Evolutionary conservation across 2,888 invertebrate genomes (phyloP), one percentile per base, ranked within the genome.

Genomic region (Sipha maydis): DNA sequence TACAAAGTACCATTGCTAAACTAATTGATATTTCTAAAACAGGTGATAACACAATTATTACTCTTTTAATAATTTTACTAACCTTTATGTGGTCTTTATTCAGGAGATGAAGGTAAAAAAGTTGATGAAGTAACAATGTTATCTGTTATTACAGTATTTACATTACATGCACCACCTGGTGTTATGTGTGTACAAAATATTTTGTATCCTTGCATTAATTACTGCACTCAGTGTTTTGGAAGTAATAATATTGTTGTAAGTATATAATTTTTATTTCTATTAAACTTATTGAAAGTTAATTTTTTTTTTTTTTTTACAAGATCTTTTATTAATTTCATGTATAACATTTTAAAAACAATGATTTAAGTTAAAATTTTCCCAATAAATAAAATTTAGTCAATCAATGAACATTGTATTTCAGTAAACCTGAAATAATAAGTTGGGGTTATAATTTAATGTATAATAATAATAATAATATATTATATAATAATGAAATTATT

Each of bases 121-220:
- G 94, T 96, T 90, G 98, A 98, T 91, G 95, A 96, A 91, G 95
- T 97, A 14, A 96, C 96, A 1, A 95, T 98, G 92, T 95, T 99
- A 92, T 93, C 97, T 90, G 96, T 97, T 0, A 96, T 98, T 91
- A 96, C 97, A 4, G 97, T 97, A 17, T 96, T 99, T 91, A 94
- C 98, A 90, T 94, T 97, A 75, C 95, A 97, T 90, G 96, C 97
- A 14, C 95, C 96, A 2, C 94, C 95, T 1, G 94, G 95, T 90
- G 95, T 96, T 21, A 94, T 96, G 21, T 93, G 94, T 56, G 95
- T 96, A 61, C 96, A 97, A 21, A 96, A 96, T 91, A 93, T 98
- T 85, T 96, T 97, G 92, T 97, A 96, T 92, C 97, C 97, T 0
- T 97, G 97, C 91, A 96, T 98, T 91, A 97, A 98, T 93, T 96